Conservation (phyloP, 2,888 invertebrate species). For the Ormyrus labotus region DNA sequence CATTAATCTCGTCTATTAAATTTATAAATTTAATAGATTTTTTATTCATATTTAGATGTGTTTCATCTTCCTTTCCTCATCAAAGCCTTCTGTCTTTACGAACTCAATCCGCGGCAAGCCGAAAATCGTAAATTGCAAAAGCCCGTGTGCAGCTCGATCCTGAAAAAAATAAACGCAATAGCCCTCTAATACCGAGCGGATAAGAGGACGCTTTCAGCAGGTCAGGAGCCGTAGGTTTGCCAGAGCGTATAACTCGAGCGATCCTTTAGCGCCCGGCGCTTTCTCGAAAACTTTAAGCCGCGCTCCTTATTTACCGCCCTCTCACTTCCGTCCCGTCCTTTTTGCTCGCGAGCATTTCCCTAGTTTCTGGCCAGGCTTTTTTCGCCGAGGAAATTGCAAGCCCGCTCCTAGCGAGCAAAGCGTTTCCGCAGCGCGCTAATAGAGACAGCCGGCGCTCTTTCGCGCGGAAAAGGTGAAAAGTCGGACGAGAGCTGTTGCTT, state of each 20-base stretch:
- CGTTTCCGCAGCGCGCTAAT: conserved; percentile 35
- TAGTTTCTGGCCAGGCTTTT: neutral
- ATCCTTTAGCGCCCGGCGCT: conserved; percentile 54
- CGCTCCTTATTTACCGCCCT: conserved; percentile 49
- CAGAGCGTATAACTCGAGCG: conserved; percentile 33
- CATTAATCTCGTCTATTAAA: too few species aligned
- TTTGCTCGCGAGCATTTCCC: conserved; percentile 32
- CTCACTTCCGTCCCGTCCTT: conserved; percentile 21
- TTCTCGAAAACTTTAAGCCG: conserved; percentile 55
- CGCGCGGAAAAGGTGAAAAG: neutral
- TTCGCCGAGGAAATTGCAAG: conserved; percentile 42
- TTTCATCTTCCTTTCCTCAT: too few species aligned
- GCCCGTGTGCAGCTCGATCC: too few species aligned
- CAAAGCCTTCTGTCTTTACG: too few species aligned
- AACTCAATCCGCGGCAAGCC: too few species aligned
- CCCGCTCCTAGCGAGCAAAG: conserved; percentile 40
- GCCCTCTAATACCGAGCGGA: neutral
- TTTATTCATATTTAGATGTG: too few species aligned
- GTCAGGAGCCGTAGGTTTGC: conserved; percentile 15
- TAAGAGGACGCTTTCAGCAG: conserved; percentile 15
- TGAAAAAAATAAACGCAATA: neutral
- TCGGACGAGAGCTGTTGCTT: neutral
- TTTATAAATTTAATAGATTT: too few species aligned
- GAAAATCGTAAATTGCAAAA: too few species aligned
- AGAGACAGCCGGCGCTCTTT: conserved; percentile 15